Conservation (phyloP, 53 echinoderm and acorn worm species). For the Henricia sp. region DNA sequence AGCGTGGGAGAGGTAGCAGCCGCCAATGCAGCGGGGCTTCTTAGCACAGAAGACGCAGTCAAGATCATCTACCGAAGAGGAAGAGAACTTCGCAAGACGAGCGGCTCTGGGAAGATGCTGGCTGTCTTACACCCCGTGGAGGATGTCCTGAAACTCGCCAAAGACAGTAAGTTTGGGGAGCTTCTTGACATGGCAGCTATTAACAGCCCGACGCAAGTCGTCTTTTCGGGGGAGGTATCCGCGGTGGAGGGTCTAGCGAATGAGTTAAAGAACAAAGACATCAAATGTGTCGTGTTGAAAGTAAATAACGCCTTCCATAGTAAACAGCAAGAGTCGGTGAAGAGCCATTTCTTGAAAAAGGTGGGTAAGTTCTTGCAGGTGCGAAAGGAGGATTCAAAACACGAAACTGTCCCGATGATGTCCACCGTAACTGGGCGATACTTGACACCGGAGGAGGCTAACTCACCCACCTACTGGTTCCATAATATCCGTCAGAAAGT, state of each 20-base stretch:
- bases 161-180: not conserved
- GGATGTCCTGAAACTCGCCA: conserved; percentile 25
- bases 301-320: conserved; percentile 74
- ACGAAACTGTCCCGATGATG: conserved; percentile 61
- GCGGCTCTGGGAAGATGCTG: conserved; percentile 70
- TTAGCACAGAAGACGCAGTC: conserved; percentile 48
- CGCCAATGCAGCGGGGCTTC: conserved; percentile 61
- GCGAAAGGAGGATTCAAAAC: not conserved
- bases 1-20: conserved; percentile 71
- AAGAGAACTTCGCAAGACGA: conserved; percentile 34
- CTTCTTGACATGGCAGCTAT: conserved; percentile 64
- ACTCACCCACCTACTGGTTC: conserved; percentile 61
- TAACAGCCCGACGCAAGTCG: conserved; percentile 66
- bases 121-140: conserved; percentile 61
- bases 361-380: conserved; percentile 13
- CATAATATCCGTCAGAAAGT: conserved; percentile 55
- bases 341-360: conserved; percentile 44
- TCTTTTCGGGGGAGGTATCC: conserved; percentile 40
- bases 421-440: conserved; percentile 62
- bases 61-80: conserved; percentile 57
- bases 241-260: conserved; percentile 36
- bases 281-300: conserved; percentile 50
- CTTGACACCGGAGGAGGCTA: conserved; percentile 46
- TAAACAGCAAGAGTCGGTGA: conserved; percentile 54
- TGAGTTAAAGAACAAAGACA: conserved; percentile 20